Evolutionary conservation across 2,797 vertebrate genomes (phyloP).

Genomic region (Jordanella pulchra): DNA sequence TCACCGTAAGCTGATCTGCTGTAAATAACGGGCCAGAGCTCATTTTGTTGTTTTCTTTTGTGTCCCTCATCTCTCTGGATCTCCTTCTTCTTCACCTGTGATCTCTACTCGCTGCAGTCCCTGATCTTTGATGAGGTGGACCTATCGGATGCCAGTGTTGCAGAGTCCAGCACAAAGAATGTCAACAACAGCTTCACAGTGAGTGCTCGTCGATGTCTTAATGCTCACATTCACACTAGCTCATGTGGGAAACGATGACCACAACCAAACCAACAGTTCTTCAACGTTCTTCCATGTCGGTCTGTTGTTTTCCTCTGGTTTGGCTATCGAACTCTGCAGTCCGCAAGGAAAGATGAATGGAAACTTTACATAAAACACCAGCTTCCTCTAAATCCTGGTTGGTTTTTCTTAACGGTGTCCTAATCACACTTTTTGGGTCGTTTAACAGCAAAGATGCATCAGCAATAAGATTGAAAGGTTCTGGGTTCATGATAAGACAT

Average conservation of each 20-base stretch:
- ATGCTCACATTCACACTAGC: background rate
- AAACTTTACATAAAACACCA: background rate
- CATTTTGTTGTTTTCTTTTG: constrained; percentile 11
- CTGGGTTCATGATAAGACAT: background rate
- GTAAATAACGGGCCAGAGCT: constrained; percentile 3
- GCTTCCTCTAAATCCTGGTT: background rate
- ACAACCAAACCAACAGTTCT: background rate
- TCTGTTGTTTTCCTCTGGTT: background rate
- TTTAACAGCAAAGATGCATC: background rate
- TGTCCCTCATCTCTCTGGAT: constrained; percentile 13
- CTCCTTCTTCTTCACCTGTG: background rate
- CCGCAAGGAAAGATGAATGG: background rate
- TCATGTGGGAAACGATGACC: background rate
- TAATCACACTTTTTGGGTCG: background rate
- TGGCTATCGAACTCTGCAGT: background rate
- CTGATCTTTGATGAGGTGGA: constrained; percentile 99
- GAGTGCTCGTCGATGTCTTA: constrained; percentile 64
- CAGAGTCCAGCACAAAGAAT: constrained; percentile 99
- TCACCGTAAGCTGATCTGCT: background rate
- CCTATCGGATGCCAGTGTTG: constrained; percentile 97
- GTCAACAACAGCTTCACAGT: constrained; percentile 99
- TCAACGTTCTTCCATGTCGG: too few species aligned
- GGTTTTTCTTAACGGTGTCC: background rate
- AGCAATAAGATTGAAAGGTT: background rate
- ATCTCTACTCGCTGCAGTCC: constrained; percentile 79